A percentile compares a stretch with the other conserved stretches of the same genome.
phyloP scores from a whole-genome alignment of 2,113 vertebrate species.

The Diadophis punctatus region DNA sequence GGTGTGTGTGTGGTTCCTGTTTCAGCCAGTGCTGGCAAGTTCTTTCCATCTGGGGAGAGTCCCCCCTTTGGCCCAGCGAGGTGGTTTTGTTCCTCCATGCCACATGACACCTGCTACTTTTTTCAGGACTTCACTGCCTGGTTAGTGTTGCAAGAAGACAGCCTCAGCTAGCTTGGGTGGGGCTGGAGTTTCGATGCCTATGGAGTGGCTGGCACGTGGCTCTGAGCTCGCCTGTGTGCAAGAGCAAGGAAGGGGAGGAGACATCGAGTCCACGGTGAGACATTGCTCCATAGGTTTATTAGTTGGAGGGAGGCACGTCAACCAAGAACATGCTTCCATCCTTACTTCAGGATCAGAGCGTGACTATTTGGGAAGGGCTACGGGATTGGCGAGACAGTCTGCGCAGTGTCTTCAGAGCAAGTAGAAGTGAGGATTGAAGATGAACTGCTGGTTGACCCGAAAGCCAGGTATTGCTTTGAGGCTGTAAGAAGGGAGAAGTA shows the following conservation, averaged over 20 bases:
- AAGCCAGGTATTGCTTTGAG: not conserved
- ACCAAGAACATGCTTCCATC: not conserved
- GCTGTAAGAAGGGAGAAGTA: not conserved
- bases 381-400: not conserved
- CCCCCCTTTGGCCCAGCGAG: not conserved
- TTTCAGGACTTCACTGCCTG: not conserved
- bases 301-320: not conserved
- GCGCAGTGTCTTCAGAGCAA: not conserved
- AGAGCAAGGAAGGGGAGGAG: conserved; percentile 8
- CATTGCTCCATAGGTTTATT: not conserved
- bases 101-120: not conserved
- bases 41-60: not conserved
- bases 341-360: not conserved
- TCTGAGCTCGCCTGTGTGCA: not conserved
- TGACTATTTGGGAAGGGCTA: not conserved
- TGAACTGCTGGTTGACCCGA: not conserved
- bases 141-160: conserved; percentile 2
- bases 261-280: not conserved
- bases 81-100: not conserved
- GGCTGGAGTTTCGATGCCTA: conserved; percentile 9
- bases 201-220: not conserved
- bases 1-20: not conserved
- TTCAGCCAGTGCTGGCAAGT: not conserved
- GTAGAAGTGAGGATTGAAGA: not conserved
- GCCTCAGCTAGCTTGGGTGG: not conserved